phyloP scores from a whole-genome alignment of 2,113 vertebrate genomes.

The Condylura cristata region DNA sequence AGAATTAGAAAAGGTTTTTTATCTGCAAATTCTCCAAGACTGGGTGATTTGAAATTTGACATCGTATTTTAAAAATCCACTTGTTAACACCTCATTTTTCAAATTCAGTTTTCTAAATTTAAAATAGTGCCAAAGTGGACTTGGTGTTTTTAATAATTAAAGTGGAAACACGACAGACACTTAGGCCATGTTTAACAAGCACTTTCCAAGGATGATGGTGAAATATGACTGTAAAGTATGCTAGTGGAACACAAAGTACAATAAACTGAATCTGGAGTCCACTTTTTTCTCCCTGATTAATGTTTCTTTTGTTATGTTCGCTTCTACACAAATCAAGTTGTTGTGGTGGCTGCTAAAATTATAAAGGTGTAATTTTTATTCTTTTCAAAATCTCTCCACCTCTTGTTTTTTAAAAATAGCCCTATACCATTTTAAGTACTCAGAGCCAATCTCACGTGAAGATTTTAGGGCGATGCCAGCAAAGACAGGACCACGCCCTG shows the following conservation, averaged over 20 bases:
- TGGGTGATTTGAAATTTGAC: background rate
- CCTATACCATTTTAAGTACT: constrained; percentile 28
- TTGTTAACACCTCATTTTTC: constrained; percentile 29
- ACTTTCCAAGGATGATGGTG: background rate
- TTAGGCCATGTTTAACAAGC: background rate
- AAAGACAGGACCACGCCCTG: background rate
- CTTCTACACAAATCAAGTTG: constrained; percentile 16
- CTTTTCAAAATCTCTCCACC: constrained; percentile 54
- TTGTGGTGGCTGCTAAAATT: constrained; percentile 27
- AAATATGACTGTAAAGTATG: background rate
- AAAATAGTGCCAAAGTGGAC: constrained; percentile 8
- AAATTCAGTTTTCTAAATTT: constrained; percentile 38
- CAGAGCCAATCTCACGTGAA: background rate
- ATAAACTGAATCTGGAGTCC: background rate
- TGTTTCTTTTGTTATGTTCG: background rate
- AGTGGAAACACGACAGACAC: background rate
- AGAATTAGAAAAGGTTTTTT: background rate
- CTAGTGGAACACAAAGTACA: background rate
- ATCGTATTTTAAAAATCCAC: constrained; percentile 39
- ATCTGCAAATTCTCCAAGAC: background rate
- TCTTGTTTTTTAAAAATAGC: constrained; percentile 50
- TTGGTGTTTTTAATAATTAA: background rate
- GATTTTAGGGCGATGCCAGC: background rate
- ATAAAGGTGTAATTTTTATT: constrained; percentile 22
- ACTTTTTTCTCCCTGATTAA: background rate